Conservation (phyloP, 2,797 vertebrate species). For the Threskiornis aethiopicus region DNA sequence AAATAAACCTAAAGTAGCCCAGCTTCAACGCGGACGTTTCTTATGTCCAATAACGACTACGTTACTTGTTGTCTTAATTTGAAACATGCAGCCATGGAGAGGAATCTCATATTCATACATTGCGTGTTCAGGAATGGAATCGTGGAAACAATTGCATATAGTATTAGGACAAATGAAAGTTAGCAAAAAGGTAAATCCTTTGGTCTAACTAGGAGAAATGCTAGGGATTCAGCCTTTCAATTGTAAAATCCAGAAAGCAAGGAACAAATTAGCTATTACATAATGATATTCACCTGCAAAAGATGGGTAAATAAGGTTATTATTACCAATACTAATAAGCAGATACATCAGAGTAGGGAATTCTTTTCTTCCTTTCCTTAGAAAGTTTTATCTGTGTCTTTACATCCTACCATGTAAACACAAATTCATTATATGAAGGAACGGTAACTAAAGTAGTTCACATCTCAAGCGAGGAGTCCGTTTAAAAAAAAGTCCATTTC, state of each 20-base stretch:
- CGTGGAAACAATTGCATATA: neutral
- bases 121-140: neutral
- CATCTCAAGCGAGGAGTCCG: neutral
- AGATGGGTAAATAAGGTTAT: neutral
- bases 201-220: neutral
- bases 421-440: neutral
- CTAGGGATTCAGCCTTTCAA: neutral
- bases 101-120: neutral
- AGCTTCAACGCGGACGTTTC: neutral
- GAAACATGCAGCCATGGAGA: neutral
- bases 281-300: neutral
- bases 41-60: neutral
- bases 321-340: neutral
- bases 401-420: neutral
- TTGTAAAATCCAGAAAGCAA: neutral
- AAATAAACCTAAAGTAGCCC: neutral
- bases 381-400: neutral
- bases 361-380: neutral
- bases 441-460: neutral
- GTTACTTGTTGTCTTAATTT: neutral
- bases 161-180: neutral
- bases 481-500: neutral
- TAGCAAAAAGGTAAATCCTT: neutral
- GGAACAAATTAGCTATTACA: neutral
- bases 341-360: neutral